Conservation (phyloP, 1,140 invertebrate genomes). For the Polypedilum vanderplanki region DNA sequence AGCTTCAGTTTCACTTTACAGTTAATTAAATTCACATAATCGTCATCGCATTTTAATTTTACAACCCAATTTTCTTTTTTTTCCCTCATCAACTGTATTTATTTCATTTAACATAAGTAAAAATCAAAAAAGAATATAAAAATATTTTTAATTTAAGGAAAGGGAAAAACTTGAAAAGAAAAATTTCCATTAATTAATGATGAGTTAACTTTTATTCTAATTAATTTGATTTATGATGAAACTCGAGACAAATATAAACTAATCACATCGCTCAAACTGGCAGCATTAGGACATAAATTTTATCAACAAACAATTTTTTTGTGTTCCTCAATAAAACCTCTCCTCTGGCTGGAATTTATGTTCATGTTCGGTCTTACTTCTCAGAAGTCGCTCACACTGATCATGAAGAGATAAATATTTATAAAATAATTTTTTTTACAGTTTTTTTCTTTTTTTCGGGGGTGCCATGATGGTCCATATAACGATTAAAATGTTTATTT, state of each 20-base stretch:
- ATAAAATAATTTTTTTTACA: not conserved
- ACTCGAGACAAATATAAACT: conserved; percentile 24
- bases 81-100: too few relatives aligned
- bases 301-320: not conserved
- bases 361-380: not conserved
- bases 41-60: not conserved
- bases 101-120: too few relatives aligned
- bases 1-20: not conserved
- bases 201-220: not conserved
- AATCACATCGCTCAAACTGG: not conserved
- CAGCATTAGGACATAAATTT: conserved; percentile 15
- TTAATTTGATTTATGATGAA: conserved; percentile 27
- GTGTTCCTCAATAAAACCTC: not conserved
- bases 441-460: too few relatives aligned
- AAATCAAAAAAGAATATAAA: too few relatives aligned
- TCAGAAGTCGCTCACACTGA: not conserved
- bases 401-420: conserved; percentile 23
- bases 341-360: too few relatives aligned
- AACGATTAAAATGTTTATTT: conserved; percentile 20
- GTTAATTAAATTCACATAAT: conserved; percentile 25
- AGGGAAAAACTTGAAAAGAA: too few relatives aligned
- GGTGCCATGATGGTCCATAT: not conserved
- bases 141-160: too few relatives aligned
- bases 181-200: not conserved
- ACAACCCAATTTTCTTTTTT: not conserved